Conservation (phyloP, 1,140 invertebrate genomes). For the Anoplophora glabripennis region DNA sequence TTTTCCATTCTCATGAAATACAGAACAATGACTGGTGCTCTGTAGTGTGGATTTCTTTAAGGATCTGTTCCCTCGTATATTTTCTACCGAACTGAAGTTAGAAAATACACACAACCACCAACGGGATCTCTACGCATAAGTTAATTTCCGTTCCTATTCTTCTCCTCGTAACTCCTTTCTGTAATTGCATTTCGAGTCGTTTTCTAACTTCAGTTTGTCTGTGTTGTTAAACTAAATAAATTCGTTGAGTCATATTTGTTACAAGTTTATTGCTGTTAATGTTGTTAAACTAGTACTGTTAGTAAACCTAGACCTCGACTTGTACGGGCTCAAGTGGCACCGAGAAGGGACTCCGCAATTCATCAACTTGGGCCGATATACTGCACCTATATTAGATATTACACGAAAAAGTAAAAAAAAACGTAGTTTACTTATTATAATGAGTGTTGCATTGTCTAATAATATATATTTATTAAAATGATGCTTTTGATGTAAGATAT, state of each 20-base stretch:
- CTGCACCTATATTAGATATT: constrained; percentile 3
- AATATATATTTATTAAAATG: constrained; percentile 24
- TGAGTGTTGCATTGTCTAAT: constrained; percentile 31
- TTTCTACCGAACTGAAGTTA: no score
- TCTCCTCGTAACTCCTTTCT: no score
- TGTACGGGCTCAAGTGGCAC: background rate
- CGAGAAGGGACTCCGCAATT: background rate
- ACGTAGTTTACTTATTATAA: constrained; percentile 16
- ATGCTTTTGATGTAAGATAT: constrained; percentile 41
- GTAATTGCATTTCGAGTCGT: no score
- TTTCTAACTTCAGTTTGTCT: constrained; percentile 14
- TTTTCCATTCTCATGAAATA: no score
- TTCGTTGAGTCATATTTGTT: constrained; percentile 40
- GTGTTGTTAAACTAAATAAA: constrained; percentile 31
- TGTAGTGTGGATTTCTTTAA: constrained; percentile 31
- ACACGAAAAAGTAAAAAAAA: constrained; percentile 18
- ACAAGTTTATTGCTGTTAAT: constrained; percentile 38
- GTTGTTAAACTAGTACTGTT: constrained; percentile 29
- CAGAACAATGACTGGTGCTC: constrained; percentile 27
- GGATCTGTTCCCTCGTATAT: no score
- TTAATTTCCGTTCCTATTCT: no score
- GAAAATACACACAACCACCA: no score
- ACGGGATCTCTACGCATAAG: no score
- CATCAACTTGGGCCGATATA: background rate
- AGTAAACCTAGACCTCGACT: background rate